These are phyloP conservation scores for Microchrysa polita DNA, from an alignment of 2,888 invertebrate genomes.

Conservation along the genomic window DNA sequence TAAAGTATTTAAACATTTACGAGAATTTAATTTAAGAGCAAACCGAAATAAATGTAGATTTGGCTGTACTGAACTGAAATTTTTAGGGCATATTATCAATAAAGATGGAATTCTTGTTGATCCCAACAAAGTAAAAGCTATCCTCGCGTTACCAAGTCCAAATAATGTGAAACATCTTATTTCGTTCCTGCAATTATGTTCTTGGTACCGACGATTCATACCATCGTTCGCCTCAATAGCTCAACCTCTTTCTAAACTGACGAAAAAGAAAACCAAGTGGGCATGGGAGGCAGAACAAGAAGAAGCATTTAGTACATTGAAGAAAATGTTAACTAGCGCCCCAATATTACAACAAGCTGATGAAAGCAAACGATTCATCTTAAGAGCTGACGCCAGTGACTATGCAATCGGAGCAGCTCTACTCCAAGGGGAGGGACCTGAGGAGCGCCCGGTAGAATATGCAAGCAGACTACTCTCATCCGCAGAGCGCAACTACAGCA, in stretches of 20 bases:
- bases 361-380: slow-evolving; percentile 52
- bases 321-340: slow-evolving; percentile 49
- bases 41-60: slow-evolving; percentile 42
- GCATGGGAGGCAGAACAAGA: slow-evolving; percentile 52
- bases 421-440: too few species aligned
- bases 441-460: too few species aligned
- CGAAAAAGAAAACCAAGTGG: slow-evolving; percentile 53
- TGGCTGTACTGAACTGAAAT: slow-evolving; percentile 45
- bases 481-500: too few species aligned
- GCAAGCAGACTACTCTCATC: too few species aligned
- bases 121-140: too few species aligned
- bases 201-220: slow-evolving; percentile 50
- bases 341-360: slow-evolving; percentile 54
- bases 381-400: too few species aligned
- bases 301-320: slow-evolving; percentile 51
- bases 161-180: slow-evolving; percentile 49
- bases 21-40: slow-evolving; percentile 29
- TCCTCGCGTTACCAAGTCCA: too few species aligned
- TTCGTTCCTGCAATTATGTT: slow-evolving; percentile 36
- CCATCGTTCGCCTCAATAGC: too few species aligned
- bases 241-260: too few species aligned
- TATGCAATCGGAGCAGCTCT: too few species aligned
- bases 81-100: slow-evolving; percentile 48
- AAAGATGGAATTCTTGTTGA: too few species aligned
- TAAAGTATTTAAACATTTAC: neutral